These are phyloP conservation scores for Oophaga pumilio DNA, from an alignment of 2,113 vertebrate genomes.

Conservation along the genomic window DNA sequence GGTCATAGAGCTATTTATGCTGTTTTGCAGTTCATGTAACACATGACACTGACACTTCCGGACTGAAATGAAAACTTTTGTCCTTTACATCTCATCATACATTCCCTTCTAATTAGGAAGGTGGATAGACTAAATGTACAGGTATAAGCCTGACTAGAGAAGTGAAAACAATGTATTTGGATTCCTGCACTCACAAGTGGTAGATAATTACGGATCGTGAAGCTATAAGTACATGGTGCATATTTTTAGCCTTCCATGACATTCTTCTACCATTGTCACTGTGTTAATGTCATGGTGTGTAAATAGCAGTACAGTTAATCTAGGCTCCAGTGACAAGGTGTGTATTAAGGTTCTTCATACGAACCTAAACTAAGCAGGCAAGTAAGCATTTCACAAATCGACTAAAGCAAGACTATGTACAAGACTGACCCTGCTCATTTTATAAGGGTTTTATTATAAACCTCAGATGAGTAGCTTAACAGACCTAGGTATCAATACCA, in stretches of 20 bases:
- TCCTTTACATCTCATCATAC: background rate
- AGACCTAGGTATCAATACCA: too few relatives aligned
- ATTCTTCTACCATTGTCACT: background rate
- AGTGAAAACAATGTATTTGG: background rate
- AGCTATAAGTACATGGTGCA: background rate
- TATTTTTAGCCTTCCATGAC: conserved; percentile 22
- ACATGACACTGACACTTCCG: background rate
- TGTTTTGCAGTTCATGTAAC: background rate
- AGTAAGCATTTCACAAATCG: background rate
- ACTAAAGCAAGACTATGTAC: background rate
- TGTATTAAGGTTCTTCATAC: background rate
- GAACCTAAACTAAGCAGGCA: background rate
- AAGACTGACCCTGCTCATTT: too few relatives aligned
- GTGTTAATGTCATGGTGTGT: background rate
- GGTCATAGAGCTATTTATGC: background rate
- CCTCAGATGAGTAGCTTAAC: too few relatives aligned
- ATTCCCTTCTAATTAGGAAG: background rate
- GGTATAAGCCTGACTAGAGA: background rate
- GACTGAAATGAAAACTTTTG: background rate
- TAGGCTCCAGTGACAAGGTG: conserved; percentile 9
- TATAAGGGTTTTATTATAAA: too few relatives aligned
- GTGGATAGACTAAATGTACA: background rate
- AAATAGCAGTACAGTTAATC: conserved; percentile 16
- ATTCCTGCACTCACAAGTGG: background rate
- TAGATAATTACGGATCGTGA: conserved; percentile 3